phyloP scores from a whole-genome alignment of 2,888 invertebrate genomes.

The Dryococelus australis region DNA sequence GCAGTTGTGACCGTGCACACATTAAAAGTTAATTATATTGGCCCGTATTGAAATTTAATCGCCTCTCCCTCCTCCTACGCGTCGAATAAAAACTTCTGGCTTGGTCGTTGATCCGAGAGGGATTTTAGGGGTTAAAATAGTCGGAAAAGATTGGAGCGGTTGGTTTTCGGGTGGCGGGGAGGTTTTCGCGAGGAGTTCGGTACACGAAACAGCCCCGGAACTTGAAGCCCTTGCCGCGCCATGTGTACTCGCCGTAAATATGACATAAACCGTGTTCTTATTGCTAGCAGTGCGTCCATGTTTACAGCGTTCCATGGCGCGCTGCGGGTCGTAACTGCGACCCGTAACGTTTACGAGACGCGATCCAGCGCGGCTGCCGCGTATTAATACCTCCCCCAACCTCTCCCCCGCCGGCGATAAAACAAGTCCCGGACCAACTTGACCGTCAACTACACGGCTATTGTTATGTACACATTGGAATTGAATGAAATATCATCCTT shows the following conservation, averaged over 20 bases:
- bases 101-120: background rate
- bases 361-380: background rate
- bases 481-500: no score
- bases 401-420: background rate
- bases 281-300: background rate
- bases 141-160: background rate
- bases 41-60: background rate
- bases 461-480: no score
- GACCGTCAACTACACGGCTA: no score
- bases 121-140: background rate
- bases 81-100: background rate
- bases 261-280: background rate
- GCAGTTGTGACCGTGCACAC: background rate
- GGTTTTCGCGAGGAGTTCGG: background rate
- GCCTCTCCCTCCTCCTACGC: background rate
- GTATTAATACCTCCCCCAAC: background rate
- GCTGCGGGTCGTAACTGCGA: background rate
- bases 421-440: background rate
- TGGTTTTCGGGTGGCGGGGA: background rate
- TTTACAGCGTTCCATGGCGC: background rate
- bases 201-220: background rate
- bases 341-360: background rate
- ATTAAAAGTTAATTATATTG: conserved; percentile 16
- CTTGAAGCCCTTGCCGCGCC: background rate
- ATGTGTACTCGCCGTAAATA: background rate